Conservation (phyloP, 64 coral and sea anemone genomes). For the Porites australiensis region DNA sequence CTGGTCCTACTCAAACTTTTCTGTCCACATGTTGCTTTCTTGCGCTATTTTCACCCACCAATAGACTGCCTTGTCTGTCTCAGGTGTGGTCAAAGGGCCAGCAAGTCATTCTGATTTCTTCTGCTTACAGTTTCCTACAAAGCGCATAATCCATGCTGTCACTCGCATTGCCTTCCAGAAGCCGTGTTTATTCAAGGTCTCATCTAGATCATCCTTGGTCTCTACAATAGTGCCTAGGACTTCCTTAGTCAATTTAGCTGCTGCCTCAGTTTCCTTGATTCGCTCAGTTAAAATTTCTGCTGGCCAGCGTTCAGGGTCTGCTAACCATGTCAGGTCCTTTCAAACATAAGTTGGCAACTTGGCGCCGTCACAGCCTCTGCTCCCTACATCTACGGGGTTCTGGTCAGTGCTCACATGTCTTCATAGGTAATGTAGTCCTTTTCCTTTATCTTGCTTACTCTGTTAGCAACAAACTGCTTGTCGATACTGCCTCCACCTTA, state of each 20-base stretch:
- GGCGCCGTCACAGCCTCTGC: constrained; percentile 28
- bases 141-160: constrained; percentile 44
- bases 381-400: constrained; percentile 61
- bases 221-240: background rate
- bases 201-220: constrained; percentile 18
- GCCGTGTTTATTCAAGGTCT: constrained; percentile 20
- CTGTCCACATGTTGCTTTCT: constrained; percentile 17
- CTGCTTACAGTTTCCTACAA: constrained; percentile 31
- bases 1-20: constrained; percentile 52
- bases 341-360: background rate
- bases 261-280: constrained; percentile 44
- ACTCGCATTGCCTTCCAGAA: constrained; percentile 44
- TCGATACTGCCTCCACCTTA: constrained; percentile 4
- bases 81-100: constrained; percentile 53
- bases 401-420: constrained; percentile 33
- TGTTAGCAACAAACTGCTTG: constrained; percentile 75
- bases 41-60: constrained; percentile 58
- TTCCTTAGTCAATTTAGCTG: constrained; percentile 22
- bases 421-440: constrained; percentile 45
- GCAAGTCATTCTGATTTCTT: constrained; percentile 5
- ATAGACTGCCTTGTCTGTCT: constrained; percentile 25
- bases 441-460: constrained; percentile 47
- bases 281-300: background rate
- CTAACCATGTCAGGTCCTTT: constrained; percentile 13
- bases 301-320: constrained; percentile 41